These are phyloP conservation scores for Diarsia brunnea DNA, from an alignment of 2,888 invertebrate species.

Conservation along the genomic window DNA sequence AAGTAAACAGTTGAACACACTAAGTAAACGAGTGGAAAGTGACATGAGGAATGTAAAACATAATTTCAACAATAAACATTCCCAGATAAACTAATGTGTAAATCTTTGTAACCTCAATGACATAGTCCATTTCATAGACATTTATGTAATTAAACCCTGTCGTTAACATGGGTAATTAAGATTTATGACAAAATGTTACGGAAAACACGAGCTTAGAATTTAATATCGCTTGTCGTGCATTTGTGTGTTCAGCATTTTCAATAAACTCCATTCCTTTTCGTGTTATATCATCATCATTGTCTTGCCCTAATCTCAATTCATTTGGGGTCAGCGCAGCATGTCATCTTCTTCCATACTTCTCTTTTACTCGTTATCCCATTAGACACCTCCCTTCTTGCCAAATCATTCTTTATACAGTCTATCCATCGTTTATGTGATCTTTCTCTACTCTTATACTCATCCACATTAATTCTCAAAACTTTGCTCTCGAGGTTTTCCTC, in stretches of 20 bases:
- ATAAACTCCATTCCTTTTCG: background rate
- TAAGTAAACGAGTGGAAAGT: background rate
- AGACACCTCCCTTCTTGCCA: too few relatives aligned
- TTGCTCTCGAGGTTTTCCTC: too few relatives aligned
- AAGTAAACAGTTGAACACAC: background rate
- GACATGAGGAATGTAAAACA: background rate
- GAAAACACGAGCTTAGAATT: background rate
- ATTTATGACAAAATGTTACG: conserved; percentile 3
- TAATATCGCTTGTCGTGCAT: background rate
- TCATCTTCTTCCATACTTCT: too few relatives aligned
- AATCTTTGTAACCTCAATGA: conserved; percentile 32
- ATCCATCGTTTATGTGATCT: too few relatives aligned
- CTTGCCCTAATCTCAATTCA: too few relatives aligned
- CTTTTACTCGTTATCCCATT: too few relatives aligned
- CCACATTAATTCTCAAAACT: too few relatives aligned
- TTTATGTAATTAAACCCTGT: conserved; percentile 16
- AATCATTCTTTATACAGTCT: too few relatives aligned
- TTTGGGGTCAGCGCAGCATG: too few relatives aligned
- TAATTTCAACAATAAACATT: conserved; percentile 25
- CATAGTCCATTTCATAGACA: conserved; percentile 4
- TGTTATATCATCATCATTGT: too few relatives aligned
- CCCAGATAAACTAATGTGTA: conserved; percentile 17
- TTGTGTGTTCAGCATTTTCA: background rate
- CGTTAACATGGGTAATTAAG: conserved; percentile 25
- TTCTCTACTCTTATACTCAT: too few relatives aligned